A percentile compares a stretch with the other conserved stretches of the same genome.
phyloP scores from a whole-genome alignment of 1,140 invertebrate genomes.

The Bombus balteatus region DNA sequence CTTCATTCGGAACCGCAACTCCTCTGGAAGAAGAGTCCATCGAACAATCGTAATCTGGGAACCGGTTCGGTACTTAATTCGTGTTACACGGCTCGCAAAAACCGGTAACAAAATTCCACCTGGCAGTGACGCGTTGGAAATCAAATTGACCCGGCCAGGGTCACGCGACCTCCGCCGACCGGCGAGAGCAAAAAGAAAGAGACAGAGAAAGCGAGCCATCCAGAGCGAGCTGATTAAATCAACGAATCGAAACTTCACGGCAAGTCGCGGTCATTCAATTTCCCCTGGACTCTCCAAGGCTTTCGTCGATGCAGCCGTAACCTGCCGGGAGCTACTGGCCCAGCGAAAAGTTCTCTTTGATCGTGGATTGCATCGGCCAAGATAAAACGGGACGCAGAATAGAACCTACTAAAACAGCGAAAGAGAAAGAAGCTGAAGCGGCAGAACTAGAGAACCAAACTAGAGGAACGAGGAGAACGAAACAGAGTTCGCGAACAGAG shows the following conservation, averaged over 20 bases:
- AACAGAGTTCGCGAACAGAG: background rate
- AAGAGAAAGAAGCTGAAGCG: background rate
- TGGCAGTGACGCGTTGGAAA: slow-evolving; percentile 31
- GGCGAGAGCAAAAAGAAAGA: background rate
- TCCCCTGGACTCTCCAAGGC: slow-evolving; percentile 46
- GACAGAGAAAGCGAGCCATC: background rate
- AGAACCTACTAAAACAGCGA: background rate
- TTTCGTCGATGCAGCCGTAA: slow-evolving; percentile 43
- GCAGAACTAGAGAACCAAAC: background rate
- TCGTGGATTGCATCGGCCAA: background rate
- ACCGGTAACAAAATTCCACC: slow-evolving; percentile 33
- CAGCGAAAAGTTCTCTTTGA: slow-evolving; percentile 59
- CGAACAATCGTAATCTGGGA: background rate
- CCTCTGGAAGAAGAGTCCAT: background rate
- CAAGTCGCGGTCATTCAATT: slow-evolving; percentile 63
- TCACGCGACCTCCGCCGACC: slow-evolving; percentile 29
- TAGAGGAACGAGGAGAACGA: background rate
- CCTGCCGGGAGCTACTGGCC: slow-evolving; percentile 10
- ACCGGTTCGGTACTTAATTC: background rate
- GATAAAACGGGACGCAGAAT: background rate
- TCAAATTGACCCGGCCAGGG: slow-evolving; percentile 51
- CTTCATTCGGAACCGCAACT: background rate
- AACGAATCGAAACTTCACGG: slow-evolving; percentile 65
- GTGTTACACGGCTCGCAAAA: background rate
- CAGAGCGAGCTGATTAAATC: slow-evolving; percentile 57